These are phyloP conservation scores for Leucoraja erinaceus DNA, from an alignment of 2,113 vertebrate species.

Conservation along the genomic window DNA sequence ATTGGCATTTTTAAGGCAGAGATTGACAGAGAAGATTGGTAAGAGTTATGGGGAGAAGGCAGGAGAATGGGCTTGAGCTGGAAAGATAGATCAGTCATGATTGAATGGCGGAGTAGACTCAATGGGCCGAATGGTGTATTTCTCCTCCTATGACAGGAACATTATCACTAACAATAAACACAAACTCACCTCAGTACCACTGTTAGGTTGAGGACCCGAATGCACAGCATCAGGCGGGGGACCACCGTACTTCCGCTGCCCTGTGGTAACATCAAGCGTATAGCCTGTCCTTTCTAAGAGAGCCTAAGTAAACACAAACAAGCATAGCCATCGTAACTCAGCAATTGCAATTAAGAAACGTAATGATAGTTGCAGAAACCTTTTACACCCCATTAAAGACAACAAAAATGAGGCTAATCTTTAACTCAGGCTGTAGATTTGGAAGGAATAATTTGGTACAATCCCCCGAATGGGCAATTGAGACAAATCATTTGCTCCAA, in stretches of 20 bases:
- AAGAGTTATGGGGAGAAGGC: too few relatives aligned
- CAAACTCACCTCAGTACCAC: slow-evolving; percentile 84
- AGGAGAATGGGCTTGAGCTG: too few relatives aligned
- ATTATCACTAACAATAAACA: too few relatives aligned
- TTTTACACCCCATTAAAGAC: background rate
- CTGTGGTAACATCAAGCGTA: slow-evolving; percentile 94
- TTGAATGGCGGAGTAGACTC: too few relatives aligned
- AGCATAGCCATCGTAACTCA: slow-evolving; percentile 35
- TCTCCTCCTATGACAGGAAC: too few relatives aligned
- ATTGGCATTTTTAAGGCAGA: too few relatives aligned
- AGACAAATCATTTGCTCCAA: background rate
- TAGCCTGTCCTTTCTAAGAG: slow-evolving; percentile 89
- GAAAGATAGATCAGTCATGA: too few relatives aligned
- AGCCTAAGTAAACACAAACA: slow-evolving; percentile 60
- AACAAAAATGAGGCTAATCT: background rate
- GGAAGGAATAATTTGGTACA: background rate
- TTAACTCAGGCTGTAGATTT: background rate
- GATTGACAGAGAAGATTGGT: too few relatives aligned
- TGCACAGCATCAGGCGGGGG: slow-evolving; percentile 86
- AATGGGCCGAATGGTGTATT: too few relatives aligned
- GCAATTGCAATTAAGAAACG: background rate
- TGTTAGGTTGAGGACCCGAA: slow-evolving; percentile 79
- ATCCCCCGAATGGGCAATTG: background rate
- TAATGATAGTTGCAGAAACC: background rate
- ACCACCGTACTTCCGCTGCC: slow-evolving; percentile 93